These are phyloP conservation scores for Machaerirhynchus nigripectus DNA, from an alignment of 2,113 vertebrate species.

Conservation along the genomic window DNA sequence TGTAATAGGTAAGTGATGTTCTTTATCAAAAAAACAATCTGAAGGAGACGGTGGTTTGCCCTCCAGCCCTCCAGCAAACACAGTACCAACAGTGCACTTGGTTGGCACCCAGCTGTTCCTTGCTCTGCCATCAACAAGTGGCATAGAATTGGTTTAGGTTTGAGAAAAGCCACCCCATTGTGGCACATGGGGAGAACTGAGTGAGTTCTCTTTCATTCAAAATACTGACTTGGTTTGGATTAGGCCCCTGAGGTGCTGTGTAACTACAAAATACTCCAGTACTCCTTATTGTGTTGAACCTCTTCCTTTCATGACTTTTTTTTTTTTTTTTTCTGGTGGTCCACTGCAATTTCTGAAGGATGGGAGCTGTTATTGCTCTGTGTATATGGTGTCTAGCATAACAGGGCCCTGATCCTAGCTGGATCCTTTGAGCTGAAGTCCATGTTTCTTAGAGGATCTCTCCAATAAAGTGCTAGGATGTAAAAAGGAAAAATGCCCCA, in stretches of 20 bases:
- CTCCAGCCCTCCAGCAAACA: neutral
- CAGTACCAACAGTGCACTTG: neutral
- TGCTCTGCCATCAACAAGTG: neutral
- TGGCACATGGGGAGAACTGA: neutral
- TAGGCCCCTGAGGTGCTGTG: neutral
- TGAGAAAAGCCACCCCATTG: neutral
- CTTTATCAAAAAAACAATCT: neutral
- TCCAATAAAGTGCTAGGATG: neutral
- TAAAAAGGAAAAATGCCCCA: neutral
- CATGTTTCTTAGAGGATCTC: neutral
- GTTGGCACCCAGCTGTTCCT: neutral
- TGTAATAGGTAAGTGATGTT: neutral
- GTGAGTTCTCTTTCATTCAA: neutral
- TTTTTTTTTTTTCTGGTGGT: neutral
- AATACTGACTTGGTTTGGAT: neutral
- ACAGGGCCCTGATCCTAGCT: rapidly evolving
- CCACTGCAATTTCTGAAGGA: neutral
- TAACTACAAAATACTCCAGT: neutral
- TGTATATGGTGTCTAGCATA: neutral
- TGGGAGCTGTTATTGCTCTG: neutral
- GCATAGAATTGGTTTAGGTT: neutral
- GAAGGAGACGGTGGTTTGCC: neutral
- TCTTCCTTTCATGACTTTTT: neutral
- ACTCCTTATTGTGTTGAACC: neutral
- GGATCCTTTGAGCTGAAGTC: neutral